Percentiles rank a stretch among this genome's conserved stretches.
Conservation (phyloP, 2,888 invertebrate genomes). For the Nebria salina region DNA sequence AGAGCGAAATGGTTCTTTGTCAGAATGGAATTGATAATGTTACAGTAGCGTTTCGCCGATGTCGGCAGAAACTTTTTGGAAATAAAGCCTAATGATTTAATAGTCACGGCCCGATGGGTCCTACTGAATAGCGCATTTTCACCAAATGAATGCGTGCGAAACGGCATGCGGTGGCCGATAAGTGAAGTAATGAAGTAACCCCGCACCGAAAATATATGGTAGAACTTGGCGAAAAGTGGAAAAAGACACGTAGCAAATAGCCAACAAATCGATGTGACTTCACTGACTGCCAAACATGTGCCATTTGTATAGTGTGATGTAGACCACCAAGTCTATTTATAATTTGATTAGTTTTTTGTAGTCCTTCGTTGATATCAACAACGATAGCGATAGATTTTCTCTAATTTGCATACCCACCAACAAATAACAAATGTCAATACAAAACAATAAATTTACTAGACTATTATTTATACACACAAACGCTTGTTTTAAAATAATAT, state of each 20-base stretch:
- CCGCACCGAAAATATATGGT: conserved; percentile 1
- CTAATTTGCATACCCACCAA: too few relatives aligned
- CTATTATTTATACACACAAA: not conserved
- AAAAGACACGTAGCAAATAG: not conserved
- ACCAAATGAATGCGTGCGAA: not conserved
- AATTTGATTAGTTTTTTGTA: not conserved
- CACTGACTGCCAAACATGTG: not conserved
- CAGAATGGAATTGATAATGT: conserved; percentile 4
- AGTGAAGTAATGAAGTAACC: conserved; percentile 34
- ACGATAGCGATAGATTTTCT: too few relatives aligned
- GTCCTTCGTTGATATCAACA: too few relatives aligned
- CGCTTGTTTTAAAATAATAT: not conserved
- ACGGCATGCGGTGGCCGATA: conserved; percentile 19
- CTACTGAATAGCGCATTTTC: conserved; percentile 14
- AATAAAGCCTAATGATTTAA: conserved; percentile 44
- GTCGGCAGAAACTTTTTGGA: conserved; percentile 13
- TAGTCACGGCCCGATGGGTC: conserved; percentile 33
- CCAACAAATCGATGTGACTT: not conserved
- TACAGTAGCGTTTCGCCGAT: conserved; percentile 1
- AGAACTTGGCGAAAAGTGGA: conserved; percentile 16
- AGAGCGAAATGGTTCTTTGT: not conserved
- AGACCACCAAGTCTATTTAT: not conserved
- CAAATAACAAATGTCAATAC: too few relatives aligned
- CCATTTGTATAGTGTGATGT: not conserved
- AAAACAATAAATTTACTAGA: not conserved